Conservation (phyloP, 1,140 invertebrate genomes). For the Limonius californicus region DNA sequence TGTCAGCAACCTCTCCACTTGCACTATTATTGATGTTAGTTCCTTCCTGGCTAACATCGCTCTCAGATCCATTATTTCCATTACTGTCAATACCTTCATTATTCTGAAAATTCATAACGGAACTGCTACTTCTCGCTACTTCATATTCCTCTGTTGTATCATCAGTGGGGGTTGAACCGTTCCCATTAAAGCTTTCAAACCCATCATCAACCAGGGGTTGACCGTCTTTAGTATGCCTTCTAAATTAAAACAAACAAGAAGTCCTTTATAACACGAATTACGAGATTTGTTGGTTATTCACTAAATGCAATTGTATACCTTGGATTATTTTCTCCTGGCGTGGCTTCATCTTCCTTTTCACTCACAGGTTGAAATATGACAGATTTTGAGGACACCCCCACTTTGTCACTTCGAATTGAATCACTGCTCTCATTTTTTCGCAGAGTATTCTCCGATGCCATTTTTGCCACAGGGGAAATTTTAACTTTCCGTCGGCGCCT, state of each 20-base stretch:
- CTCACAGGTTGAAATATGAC: neutral
- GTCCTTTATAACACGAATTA: no score
- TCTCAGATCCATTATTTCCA: constrained; percentile 2
- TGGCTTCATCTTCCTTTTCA: no score
- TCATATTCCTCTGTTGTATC: constrained; percentile 37
- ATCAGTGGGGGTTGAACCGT: constrained; percentile 65
- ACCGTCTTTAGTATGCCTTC: neutral
- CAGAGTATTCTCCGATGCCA: neutral
- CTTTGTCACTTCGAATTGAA: neutral
- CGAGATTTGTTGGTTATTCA: no score
- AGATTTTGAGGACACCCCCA: neutral
- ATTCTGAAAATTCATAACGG: neutral
- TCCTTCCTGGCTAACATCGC: constrained; percentile 13
- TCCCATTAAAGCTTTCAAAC: constrained; percentile 81
- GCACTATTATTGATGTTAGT: constrained; percentile 18
- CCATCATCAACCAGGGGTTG: constrained; percentile 60
- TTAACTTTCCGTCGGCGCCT: constrained; percentile 20
- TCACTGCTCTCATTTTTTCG: neutral
- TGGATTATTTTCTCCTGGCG: no score
- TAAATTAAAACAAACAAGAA: neutral
- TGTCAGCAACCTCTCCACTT: constrained; percentile 17
- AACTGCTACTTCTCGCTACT: neutral
- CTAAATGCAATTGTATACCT: no score
- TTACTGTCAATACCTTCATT: neutral
- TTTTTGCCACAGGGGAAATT: neutral